A percentile compares a stretch with the other conserved stretches of the same genome.
phyloP scores from a whole-genome alignment of 2,888 invertebrate species.

The Trichacis sp. region DNA sequence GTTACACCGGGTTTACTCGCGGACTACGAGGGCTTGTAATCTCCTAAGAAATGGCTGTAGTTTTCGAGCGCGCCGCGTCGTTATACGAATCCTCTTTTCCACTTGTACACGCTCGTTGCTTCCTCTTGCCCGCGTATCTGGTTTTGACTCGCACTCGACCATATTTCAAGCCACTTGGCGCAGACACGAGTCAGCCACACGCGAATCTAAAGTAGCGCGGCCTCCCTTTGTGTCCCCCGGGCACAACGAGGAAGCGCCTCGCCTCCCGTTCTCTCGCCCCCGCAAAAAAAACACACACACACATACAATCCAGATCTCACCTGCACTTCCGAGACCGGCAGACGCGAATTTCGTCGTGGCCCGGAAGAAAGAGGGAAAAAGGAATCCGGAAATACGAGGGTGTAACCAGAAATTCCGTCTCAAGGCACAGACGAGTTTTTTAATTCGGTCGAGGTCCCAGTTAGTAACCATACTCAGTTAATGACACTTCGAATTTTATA shows the following conservation, averaged over 20 bases:
- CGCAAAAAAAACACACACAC: constrained; percentile 4
- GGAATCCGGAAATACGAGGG: no score
- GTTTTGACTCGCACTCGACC: constrained; percentile 26
- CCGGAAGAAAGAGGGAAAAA: no score
- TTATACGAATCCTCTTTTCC: constrained; percentile 17
- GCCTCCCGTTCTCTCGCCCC: neutral
- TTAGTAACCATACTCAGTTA: no score
- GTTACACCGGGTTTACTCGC: neutral
- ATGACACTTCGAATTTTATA: no score
- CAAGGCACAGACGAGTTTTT: no score
- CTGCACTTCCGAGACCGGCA: neutral
- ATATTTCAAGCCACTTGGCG: constrained; percentile 25
- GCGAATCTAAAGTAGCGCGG: constrained; percentile 20
- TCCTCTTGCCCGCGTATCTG: constrained; percentile 18
- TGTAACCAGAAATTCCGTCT: no score
- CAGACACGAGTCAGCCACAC: constrained; percentile 20
- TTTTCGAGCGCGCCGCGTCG: constrained; percentile 2
- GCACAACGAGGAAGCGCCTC: constrained; percentile 12
- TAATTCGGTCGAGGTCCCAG: no score
- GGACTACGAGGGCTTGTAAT: constrained; percentile 1
- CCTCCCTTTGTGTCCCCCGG: constrained; percentile 18
- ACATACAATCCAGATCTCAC: neutral
- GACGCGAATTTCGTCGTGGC: neutral
- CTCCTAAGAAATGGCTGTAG: constrained; percentile 6
- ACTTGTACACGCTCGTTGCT: constrained; percentile 24